phyloP scores from a whole-genome alignment of 2,113 vertebrate genomes.

The Ptychochromis oligacanthus region DNA sequence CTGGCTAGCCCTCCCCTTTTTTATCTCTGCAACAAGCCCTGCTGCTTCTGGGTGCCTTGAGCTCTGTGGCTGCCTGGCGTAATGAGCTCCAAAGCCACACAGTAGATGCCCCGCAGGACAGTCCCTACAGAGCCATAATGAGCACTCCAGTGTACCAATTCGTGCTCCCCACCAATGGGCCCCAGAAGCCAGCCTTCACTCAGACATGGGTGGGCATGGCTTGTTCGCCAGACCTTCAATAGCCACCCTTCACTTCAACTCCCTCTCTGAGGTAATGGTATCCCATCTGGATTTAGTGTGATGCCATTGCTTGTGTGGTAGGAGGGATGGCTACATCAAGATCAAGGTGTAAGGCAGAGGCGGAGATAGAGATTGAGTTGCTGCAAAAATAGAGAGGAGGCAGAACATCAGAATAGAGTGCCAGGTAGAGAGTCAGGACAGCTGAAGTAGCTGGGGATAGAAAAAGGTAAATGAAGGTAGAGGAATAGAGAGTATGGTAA shows the following conservation, averaged over 20 bases:
- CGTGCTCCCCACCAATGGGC: slow-evolving; percentile 71
- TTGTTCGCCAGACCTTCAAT: slow-evolving; percentile 59
- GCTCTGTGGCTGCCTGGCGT: slow-evolving; percentile 70
- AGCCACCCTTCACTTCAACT: slow-evolving; percentile 52
- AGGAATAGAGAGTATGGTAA: slow-evolving; percentile 56
- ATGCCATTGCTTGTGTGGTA: slow-evolving; percentile 47
- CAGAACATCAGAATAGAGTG: slow-evolving; percentile 47
- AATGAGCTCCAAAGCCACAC: slow-evolving; percentile 82
- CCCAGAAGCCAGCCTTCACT: slow-evolving; percentile 66
- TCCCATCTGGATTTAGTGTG: slow-evolving; percentile 58
- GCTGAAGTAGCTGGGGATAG: slow-evolving; percentile 55
- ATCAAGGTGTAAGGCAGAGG: slow-evolving; percentile 56
- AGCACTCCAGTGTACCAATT: slow-evolving; percentile 80
- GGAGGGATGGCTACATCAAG: slow-evolving; percentile 65
- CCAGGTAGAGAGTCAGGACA: slow-evolving; percentile 56
- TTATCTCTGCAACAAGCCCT: slow-evolving; percentile 63
- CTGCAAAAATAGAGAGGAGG: slow-evolving; percentile 53
- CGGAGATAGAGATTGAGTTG: slow-evolving; percentile 57
- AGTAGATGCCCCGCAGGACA: slow-evolving; percentile 77
- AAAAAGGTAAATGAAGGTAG: slow-evolving; percentile 62
- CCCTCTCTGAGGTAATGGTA: slow-evolving; percentile 53
- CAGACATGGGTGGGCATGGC: slow-evolving; percentile 76
- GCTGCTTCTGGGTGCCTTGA: slow-evolving; percentile 63
- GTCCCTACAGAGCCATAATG: slow-evolving; percentile 83
- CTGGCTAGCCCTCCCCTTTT: slow-evolving; percentile 75